Evolutionary conservation across 2,113 vertebrate species (phyloP).

Genomic region (Leucoraja erinaceus): DNA sequence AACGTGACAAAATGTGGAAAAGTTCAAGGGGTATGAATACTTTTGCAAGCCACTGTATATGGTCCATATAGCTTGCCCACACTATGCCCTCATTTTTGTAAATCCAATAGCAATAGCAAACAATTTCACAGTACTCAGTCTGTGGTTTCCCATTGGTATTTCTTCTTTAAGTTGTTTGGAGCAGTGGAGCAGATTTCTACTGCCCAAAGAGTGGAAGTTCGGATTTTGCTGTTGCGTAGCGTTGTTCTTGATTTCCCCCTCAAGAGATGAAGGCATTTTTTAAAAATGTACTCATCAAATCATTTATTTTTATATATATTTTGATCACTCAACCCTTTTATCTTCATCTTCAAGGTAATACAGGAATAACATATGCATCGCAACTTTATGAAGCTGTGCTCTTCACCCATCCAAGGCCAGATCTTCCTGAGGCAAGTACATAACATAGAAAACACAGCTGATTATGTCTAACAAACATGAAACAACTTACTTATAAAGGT

Average conservation of each 20-base stretch:
- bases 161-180: not conserved
- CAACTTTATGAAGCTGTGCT: not conserved
- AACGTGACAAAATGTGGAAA: no score
- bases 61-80: not conserved
- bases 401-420: not conserved
- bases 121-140: not conserved
- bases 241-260: not conserved
- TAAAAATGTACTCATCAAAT: not conserved
- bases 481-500: conserved; percentile 88
- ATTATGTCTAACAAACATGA: no score
- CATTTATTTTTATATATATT: not conserved
- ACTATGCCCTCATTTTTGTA: not conserved
- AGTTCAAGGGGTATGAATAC: no score
- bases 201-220: not conserved
- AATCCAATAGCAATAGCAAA: not conserved
- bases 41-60: no score
- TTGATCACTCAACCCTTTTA: not conserved
- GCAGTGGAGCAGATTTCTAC: not conserved
- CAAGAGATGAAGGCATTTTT: not conserved
- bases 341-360: not conserved
- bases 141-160: not conserved
- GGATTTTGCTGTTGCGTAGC: not conserved
- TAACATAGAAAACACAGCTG: not conserved
- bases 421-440: not conserved
- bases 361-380: not conserved